Percentiles rank a stretch among this genome's conserved stretches.
These are phyloP conservation scores for Rhea americana DNA, from an alignment of 2,113 vertebrate species.

Conservation along the genomic window DNA sequence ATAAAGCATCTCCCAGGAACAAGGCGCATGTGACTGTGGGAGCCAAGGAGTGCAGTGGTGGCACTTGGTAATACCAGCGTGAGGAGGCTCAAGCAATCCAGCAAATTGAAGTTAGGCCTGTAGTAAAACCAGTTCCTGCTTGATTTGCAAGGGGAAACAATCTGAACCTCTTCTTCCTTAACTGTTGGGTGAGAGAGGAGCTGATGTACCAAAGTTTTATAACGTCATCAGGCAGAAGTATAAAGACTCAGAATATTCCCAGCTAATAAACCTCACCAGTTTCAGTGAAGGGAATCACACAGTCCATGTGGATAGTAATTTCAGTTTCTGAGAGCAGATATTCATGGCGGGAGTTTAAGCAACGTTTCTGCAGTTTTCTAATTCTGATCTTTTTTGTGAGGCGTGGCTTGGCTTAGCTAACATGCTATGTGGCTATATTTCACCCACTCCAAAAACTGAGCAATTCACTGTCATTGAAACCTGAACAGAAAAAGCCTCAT, in stretches of 20 bases:
- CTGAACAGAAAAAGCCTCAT: background rate
- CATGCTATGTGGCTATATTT: background rate
- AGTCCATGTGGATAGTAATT: background rate
- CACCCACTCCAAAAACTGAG: background rate
- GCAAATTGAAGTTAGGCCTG: background rate
- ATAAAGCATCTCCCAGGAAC: background rate
- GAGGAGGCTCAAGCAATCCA: background rate
- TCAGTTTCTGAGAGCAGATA: background rate
- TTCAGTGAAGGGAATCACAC: background rate
- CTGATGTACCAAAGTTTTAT: background rate
- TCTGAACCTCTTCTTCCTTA: background rate
- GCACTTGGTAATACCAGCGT: background rate
- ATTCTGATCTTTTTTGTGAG: too few species aligned
- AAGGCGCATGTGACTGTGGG: background rate
- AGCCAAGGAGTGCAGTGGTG: fast-evolving
- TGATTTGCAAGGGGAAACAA: background rate
- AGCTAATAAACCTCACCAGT: background rate
- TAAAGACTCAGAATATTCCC: background rate
- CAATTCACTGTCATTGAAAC: background rate
- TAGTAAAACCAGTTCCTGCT: background rate
- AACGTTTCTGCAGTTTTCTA: too few species aligned
- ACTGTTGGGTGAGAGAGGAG: background rate
- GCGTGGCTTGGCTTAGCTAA: background rate
- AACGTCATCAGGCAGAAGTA: background rate
- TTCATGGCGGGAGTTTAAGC: background rate